These are phyloP conservation scores for Panthera leo DNA, from an alignment of 2,113 vertebrate genomes.

Conservation along the genomic window DNA sequence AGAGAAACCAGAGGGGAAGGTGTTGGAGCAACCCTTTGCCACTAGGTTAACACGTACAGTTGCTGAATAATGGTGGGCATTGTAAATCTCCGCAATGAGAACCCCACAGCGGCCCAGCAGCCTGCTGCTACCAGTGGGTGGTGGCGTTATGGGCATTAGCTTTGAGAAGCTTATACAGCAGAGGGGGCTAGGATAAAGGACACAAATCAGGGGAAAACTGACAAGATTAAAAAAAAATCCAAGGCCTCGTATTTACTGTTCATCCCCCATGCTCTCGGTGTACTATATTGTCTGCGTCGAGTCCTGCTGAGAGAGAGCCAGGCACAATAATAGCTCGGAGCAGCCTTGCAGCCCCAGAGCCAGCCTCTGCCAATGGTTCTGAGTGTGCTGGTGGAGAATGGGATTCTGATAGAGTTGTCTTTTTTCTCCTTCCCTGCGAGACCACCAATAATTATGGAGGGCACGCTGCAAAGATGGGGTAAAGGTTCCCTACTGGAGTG, in stretches of 20 bases:
- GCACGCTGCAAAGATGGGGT: conserved; percentile 43
- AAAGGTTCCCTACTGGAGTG: not conserved
- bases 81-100: conserved; percentile 78
- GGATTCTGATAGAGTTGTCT: conserved; percentile 75
- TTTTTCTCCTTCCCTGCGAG: conserved; percentile 66
- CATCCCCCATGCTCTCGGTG: conserved; percentile 77
- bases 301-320: conserved; percentile 84
- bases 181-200: conserved; percentile 84
- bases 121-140: conserved; percentile 85
- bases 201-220: conserved; percentile 83
- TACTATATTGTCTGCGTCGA: conserved; percentile 81
- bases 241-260: conserved; percentile 84
- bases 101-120: conserved; percentile 75
- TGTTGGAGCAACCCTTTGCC: conserved; percentile 80
- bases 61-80: conserved; percentile 78
- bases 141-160: conserved; percentile 84
- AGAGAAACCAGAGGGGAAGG: conserved; percentile 81
- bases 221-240: conserved; percentile 81
- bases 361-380: conserved; percentile 71
- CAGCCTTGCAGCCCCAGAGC: conserved; percentile 73
- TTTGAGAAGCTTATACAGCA: conserved; percentile 85
- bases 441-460: conserved; percentile 74
- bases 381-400: conserved; percentile 61
- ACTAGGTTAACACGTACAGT: conserved; percentile 76
- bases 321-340: conserved; percentile 82